Base-by-base conservation (phyloP, 2,113 vertebrate genomes). In the Siniperca knerii region DNA sequence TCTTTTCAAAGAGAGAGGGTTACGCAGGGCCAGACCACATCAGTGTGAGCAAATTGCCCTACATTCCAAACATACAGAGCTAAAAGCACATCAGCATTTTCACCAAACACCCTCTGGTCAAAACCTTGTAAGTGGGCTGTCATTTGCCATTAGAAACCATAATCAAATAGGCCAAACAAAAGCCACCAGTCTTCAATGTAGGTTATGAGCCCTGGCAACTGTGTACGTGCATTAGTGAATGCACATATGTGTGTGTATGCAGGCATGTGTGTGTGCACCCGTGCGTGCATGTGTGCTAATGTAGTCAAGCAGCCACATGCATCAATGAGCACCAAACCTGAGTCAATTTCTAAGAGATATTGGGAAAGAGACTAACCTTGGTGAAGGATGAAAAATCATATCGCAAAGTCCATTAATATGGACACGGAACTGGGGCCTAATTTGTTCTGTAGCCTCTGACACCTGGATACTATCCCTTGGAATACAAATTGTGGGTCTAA, bases 61-160 rank as follows among this genome's bases (percentile, higher is more conserved):
- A 90, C 72, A 92, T 89, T 84, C 10, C 69, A 79, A 81, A 92
- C 85, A 82, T 46, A 77, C 54, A 37, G 75, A 80, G 83, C 88
- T 92, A 90, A 91, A 92, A 91, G 91, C 84, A 86, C 83, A 86
- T 80, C 81, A 88, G 78, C 57, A n/a, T 88, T 88, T 93, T 77
- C 57, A 46, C 83, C 84, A 83, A 84, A 93, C 80, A 76, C 87
- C 92, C 90, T 92, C 90, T 66, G 90, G 92, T 88, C 90, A 92
- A 78, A 89, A 80, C 37, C 91, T 85, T 70, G 67, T 80, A 78
- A 89, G 84, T 87, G 90, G 86, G 72, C 69, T 85, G 86, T 87
- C 88, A 81, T 88, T 82, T 80, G 78, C 80, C 86, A 89, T 90
- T 89, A 85, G 61, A 81, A 91, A 89, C 75, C 69, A 77, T 86